Conservation (phyloP, 1,140 invertebrate genomes). For the Monomorium pharaonis region DNA sequence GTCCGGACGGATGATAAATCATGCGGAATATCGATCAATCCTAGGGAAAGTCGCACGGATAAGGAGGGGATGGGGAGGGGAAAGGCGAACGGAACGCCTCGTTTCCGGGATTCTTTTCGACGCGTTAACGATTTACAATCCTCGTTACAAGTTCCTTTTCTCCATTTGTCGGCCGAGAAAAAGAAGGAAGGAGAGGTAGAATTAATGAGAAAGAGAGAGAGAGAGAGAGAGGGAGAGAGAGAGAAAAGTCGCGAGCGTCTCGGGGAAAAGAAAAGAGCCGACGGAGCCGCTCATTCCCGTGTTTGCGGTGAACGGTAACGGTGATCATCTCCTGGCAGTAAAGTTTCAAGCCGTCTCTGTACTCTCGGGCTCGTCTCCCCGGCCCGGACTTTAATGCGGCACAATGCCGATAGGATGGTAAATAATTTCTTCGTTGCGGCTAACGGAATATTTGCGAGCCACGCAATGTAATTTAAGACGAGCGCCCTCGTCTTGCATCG, state of each 20-base stretch:
- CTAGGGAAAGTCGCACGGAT: conserved; percentile 29
- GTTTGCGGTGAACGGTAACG: conserved; percentile 73
- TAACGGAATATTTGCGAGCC: conserved; percentile 56
- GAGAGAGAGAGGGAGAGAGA: neutral
- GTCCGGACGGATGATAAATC: conserved; percentile 54
- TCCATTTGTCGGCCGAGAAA: neutral
- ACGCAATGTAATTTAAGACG: conserved; percentile 46
- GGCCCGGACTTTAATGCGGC: conserved; percentile 40
- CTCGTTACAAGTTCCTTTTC: conserved; percentile 62
- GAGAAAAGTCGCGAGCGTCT: neutral
- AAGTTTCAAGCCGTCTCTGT: conserved; percentile 50
- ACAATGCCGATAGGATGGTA: conserved; percentile 53
- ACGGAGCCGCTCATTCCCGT: conserved; percentile 56
- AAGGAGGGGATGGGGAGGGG: neutral
- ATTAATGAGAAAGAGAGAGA: neutral
- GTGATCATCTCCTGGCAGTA: conserved; percentile 64
- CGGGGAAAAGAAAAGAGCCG: conserved; percentile 26
- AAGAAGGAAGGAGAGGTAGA: neutral
- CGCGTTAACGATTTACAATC: conserved; percentile 62
- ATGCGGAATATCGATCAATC: conserved; percentile 64
- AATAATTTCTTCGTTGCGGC: conserved; percentile 55
- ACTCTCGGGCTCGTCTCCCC: neutral
- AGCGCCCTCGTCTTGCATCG: too few species aligned
- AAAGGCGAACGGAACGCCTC: conserved; percentile 51
- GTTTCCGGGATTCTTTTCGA: conserved; percentile 67